Percentiles rank a stretch among this genome's conserved stretches.
Conservation (phyloP, 2,888 invertebrate species). For the Drosophila macrospina region DNA sequence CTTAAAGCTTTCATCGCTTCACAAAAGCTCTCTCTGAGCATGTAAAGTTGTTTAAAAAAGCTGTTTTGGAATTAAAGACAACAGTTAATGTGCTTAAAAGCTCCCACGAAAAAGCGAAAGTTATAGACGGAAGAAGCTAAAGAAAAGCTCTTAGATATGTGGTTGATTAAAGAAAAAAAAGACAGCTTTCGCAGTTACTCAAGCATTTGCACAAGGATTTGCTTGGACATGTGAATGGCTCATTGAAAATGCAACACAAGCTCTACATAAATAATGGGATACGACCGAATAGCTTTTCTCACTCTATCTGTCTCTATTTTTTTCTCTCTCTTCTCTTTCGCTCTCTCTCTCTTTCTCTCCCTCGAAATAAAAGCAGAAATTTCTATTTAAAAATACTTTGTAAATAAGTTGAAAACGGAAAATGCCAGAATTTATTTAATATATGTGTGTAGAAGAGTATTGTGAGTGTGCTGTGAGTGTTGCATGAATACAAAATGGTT, state of each 20-base stretch:
- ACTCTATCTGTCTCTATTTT: too few species aligned
- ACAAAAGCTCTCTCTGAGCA: too few species aligned
- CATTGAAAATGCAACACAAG: constrained; percentile 4
- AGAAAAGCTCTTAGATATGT: too few species aligned
- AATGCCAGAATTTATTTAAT: constrained; percentile 10
- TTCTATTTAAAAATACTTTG: constrained; percentile 11
- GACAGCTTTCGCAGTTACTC: constrained; percentile 4
- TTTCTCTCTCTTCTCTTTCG: too few species aligned
- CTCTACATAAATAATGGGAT: constrained; percentile 4
- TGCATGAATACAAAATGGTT: not conserved
- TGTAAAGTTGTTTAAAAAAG: not conserved
- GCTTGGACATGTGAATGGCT: constrained; percentile 5
- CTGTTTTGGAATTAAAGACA: too few species aligned
- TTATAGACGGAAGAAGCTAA: not conserved
- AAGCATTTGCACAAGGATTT: not conserved
- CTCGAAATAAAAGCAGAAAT: not conserved
- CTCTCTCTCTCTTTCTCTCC: too few species aligned
- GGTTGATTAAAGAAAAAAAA: not conserved
- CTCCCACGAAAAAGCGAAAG: not conserved
- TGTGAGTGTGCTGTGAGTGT: too few species aligned
- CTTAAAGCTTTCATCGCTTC: too few species aligned
- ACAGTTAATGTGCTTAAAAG: not conserved
- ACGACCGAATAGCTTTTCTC: not conserved
- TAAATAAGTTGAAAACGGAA: constrained; percentile 10
- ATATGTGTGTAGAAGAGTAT: not conserved